A percentile compares a stretch with the other conserved stretches of the same genome.
Conservation (phyloP, 2,888 invertebrate species). For the Erebia aethiops region DNA sequence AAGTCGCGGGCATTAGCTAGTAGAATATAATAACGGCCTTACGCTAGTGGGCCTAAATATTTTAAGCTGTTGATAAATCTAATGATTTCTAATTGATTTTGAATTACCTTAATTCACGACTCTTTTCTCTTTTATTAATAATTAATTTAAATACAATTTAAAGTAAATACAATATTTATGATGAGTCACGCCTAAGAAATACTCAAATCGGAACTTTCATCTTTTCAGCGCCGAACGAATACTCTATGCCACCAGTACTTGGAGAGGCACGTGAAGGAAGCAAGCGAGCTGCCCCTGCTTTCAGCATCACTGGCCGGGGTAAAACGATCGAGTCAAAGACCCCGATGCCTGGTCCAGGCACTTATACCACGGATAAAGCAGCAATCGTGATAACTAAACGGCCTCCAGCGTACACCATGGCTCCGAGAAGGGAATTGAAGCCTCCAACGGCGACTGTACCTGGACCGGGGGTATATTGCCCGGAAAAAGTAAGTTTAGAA, state of each 20-base stretch:
- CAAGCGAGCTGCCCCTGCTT: constrained; percentile 91
- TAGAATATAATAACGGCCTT: too few species aligned
- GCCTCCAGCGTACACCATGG: constrained; percentile 94
- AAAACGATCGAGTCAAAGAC: constrained; percentile 77
- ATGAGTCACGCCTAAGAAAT: neutral
- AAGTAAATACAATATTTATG: too few species aligned
- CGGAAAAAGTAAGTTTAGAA: constrained; percentile 80
- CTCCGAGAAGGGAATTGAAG: constrained; percentile 77
- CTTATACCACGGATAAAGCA: constrained; percentile 85
- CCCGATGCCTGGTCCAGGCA: constrained; percentile 92
- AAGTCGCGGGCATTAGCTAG: too few species aligned
- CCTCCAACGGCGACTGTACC: constrained; percentile 69
- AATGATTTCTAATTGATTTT: too few species aligned
- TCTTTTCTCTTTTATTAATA: too few species aligned
- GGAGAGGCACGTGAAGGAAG: constrained; percentile 81
- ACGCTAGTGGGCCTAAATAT: too few species aligned
- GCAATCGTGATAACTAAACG: constrained; percentile 66
- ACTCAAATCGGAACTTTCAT: neutral
- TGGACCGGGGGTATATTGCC: constrained; percentile 86
- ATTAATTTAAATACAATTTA: too few species aligned
- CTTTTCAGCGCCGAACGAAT: constrained; percentile 92
- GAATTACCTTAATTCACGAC: too few species aligned
- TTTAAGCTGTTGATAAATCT: too few species aligned
- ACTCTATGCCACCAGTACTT: constrained; percentile 92
- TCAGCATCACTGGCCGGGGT: constrained; percentile 92